Evolutionary conservation across 2,113 vertebrate species (phyloP), one percentile per base, ranked within the genome.

Genomic region (Pristiophorus japonicus): DNA sequence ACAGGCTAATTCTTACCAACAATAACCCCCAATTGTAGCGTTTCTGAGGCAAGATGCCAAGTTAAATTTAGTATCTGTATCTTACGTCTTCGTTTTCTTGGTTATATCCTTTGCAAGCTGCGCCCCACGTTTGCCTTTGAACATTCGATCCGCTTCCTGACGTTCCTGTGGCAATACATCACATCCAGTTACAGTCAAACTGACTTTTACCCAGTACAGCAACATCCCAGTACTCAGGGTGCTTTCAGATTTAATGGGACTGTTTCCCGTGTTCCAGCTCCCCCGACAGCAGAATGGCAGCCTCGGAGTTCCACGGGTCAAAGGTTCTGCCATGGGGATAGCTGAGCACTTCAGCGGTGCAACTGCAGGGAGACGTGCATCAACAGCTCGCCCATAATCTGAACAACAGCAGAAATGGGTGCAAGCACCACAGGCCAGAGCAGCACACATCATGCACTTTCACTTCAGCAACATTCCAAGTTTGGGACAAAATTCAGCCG

Each of bases 81-180:
- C 99, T 99, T 99, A 99, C 99, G 99, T 99, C 99, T 99, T 99
- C 95, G 98, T 98, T 98, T 98, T 98, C 98, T 98, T 99, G 98
- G 98, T 99, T 98, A 99, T 99, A 98, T 99, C 99, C 98, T 99
- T 99, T 98, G 99, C 99, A 98, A 99, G 99, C 96, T 99, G 99
- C 98, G 99, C 99, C 97, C 99, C 99, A 96, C 98, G 98, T 98
- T 99, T 99, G 97, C 99, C 99, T 98, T 99, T 99, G 98, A 99
- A 99, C 99, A 99, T 99, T 98, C 99, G 99, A 98, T 99, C 99
- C 96, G 99, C 99, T 97, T 99, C 99, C 98, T 99, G 98, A 96
- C 99, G 99, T 98, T 99, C 99, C 99, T 99, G 98, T 96, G 98
- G 98, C 96, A 95, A 98, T 98, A 98, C 97, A 98, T 98, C 97